Conservation (phyloP, 2,113 vertebrate species). For the Sitta europaea region DNA sequence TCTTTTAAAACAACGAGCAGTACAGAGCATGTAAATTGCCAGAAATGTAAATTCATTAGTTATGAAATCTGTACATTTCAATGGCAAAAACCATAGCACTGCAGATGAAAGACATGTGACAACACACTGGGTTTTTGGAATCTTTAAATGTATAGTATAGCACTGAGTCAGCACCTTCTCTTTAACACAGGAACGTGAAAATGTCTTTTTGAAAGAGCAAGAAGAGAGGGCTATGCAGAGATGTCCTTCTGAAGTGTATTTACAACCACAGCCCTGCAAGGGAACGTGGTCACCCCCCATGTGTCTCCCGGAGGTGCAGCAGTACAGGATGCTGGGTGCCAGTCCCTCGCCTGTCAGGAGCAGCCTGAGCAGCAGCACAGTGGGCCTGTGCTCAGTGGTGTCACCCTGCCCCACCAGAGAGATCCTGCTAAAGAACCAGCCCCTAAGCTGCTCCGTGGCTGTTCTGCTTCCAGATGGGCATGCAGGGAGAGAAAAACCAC, state of each 20-base stretch:
- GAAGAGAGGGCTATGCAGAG: neutral
- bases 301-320: neutral
- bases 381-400: accelerated
- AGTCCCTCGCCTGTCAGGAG: neutral
- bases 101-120: neutral
- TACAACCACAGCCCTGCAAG: neutral
- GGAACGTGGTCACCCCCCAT: neutral
- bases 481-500: neutral
- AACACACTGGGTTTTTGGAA: neutral
- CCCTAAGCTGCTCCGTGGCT: neutral
- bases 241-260: neutral
- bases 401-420: neutral
- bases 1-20: neutral
- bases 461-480: neutral
- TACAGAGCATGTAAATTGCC: neutral
- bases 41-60: neutral
- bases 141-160: neutral
- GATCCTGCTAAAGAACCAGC: neutral
- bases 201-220: neutral
- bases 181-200: neutral
- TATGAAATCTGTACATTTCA: neutral
- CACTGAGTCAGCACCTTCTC: neutral
- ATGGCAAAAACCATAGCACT: neutral
- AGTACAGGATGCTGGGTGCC: neutral
- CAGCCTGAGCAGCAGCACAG: neutral